Evolutionary conservation across 2,113 vertebrate genomes (phyloP), one percentile per base, ranked within the genome.

Genomic region (Amblyornis subalaris): DNA sequence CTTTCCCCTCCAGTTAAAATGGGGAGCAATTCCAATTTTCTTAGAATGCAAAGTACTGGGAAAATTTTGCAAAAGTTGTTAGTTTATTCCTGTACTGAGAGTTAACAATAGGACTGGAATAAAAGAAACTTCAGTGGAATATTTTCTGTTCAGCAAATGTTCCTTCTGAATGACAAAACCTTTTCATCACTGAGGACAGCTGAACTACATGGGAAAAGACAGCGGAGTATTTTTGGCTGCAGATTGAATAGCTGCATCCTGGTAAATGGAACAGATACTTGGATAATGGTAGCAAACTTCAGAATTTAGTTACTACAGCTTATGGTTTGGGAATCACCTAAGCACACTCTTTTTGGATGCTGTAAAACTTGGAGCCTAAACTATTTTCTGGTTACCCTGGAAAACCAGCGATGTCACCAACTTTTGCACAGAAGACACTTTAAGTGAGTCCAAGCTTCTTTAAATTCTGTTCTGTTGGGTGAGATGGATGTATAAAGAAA

Each of bases 1-100:
- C 7, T 58, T 38, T 1, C 3, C 1, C 4, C 3, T 4, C 9
- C 8, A 26, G 0, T 38, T 58, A 55, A 67, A 64, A 53, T 29
- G 23, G 12, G 4, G 4, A 18, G 10, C 0, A 12, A 77, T 61
- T 66, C 6, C 8, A 28, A 5, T 82, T 89, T 73, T 40, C 31
- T 89, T 40, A 22, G 14, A 40, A 44, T 48, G 14, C 3, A 17
- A 82, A 60, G 3, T 60, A 14, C 7, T 67, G 12, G 28, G 10
- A 73, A 78, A 40, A 57, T 9, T 50, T 48, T 83, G 31, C 12
- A 36, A 28, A 44, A 36, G 1, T 3, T 22, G 2, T 25, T 55
- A 14, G 8, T 45, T 80, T 44, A 15, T 17, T 69, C 22, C 53
- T 47, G 7, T 57, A 29, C 29, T 51, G 7, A n/a, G 14, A 62